Percentiles rank a stretch among this genome's conserved stretches.
phyloP scores from a whole-genome alignment of 2,888 invertebrate species.

The Ennomos fuscantarius region DNA sequence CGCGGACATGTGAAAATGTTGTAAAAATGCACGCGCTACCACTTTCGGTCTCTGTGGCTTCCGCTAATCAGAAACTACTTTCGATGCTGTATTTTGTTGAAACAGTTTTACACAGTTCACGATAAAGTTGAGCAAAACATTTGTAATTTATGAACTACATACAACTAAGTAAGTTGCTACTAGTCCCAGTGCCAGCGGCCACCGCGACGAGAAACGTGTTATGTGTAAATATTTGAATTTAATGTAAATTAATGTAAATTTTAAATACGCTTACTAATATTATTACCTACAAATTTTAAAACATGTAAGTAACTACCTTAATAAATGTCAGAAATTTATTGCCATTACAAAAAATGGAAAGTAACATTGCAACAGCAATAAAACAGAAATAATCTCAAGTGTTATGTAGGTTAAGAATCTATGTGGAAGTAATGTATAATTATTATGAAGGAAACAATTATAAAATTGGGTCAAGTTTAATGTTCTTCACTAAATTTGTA shows the following conservation, averaged over 20 bases:
- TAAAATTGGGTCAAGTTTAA: slow-evolving; percentile 36
- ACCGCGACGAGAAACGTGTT: no score
- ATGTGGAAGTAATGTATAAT: slow-evolving; percentile 24
- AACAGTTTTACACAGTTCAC: slow-evolving; percentile 10
- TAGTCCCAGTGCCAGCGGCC: no score
- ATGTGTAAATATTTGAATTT: background rate
- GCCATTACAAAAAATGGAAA: slow-evolving; percentile 21
- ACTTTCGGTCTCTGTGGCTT: slow-evolving; percentile 64
- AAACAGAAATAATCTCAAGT: slow-evolving; percentile 10
- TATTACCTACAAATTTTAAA: no score
- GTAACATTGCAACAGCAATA: slow-evolving; percentile 6
- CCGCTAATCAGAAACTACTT: slow-evolving; percentile 50
- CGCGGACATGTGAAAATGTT: slow-evolving; percentile 64
- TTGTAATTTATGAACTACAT: background rate
- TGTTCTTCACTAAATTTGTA: slow-evolving; percentile 24
- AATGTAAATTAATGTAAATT: background rate
- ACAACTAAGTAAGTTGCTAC: background rate
- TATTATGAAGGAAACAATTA: slow-evolving; percentile 38
- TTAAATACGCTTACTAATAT: background rate
- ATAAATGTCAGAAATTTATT: background rate
- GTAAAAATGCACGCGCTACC: slow-evolving; percentile 55
- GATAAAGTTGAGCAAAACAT: slow-evolving; percentile 15
- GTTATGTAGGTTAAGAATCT: slow-evolving; percentile 10
- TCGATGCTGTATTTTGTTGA: slow-evolving; percentile 37
- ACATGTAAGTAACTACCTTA: no score